Evolutionary conservation across 2,888 invertebrate genomes (phyloP).

Genomic region (Leucophenga maculata): DNA sequence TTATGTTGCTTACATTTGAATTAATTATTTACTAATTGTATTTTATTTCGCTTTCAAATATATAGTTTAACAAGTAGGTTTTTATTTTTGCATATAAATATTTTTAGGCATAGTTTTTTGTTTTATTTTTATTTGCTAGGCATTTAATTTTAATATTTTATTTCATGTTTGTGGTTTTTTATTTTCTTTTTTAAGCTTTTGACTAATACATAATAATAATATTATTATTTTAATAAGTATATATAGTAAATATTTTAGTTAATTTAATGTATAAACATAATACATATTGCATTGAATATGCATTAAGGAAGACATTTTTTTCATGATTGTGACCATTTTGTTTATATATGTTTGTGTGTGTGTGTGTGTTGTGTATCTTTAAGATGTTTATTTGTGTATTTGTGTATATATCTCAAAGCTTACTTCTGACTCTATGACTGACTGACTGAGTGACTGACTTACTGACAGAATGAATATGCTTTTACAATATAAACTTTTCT

Average conservation of each 20-base stretch:
- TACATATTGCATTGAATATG: constrained; percentile 62
- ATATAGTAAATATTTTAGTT: constrained; percentile 16
- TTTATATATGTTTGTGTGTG: constrained; percentile 21
- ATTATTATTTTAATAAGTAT: constrained; percentile 40
- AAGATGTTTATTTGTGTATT: constrained; percentile 43
- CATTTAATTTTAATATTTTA: neutral
- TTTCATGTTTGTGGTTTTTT: neutral
- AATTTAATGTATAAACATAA: constrained; percentile 50
- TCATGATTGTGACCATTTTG: constrained; percentile 66
- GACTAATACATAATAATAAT: constrained; percentile 1
- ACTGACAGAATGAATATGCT: neutral
- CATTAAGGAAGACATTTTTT: constrained; percentile 61
- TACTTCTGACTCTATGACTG: neutral
- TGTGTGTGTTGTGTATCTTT: constrained; percentile 33
- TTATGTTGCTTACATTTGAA: neutral
- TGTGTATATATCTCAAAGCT: constrained; percentile 3
- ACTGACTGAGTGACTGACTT: constrained; percentile 14
- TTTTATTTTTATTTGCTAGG: constrained; percentile 2
- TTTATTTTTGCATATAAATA: constrained; percentile 36
- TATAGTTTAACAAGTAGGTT: constrained; percentile 11
- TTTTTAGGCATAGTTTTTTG: neutral
- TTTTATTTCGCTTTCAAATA: neutral
- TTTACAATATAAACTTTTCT: constrained; percentile 20
- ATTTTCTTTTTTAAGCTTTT: constrained; percentile 3
- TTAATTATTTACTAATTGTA: constrained; percentile 7